These are phyloP conservation scores for Phymanthus crucifer DNA, from an alignment of 92 coral and sea anemone species.

Conservation along the genomic window DNA sequence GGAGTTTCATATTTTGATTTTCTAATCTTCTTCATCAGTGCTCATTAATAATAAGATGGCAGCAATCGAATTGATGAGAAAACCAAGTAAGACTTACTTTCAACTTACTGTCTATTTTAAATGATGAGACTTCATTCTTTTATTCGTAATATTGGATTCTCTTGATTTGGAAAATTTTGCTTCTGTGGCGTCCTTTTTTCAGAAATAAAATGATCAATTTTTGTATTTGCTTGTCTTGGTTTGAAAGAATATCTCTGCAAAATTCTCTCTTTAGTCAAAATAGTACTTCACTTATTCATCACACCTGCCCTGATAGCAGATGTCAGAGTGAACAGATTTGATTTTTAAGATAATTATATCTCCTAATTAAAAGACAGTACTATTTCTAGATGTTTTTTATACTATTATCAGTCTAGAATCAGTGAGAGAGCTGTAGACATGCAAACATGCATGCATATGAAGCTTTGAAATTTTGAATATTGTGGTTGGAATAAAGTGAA, in stretches of 20 bases:
- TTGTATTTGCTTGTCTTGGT: conserved; percentile 22
- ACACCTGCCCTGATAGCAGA: neutral
- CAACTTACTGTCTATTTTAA: no score
- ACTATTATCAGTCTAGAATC: neutral
- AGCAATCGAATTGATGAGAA: neutral
- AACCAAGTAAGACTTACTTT: no score
- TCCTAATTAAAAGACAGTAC: neutral
- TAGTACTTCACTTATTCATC: conserved; percentile 6
- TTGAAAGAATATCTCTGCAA: conserved; percentile 26
- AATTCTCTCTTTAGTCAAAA: conserved; percentile 14
- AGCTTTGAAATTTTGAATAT: neutral
- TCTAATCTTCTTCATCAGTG: neutral
- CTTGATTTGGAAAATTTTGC: conserved; percentile 21
- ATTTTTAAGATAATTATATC: conserved; percentile 1
- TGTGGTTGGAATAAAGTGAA: neutral
- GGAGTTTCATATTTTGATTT: neutral
- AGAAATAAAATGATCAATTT: conserved; percentile 16
- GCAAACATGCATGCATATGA: neutral
- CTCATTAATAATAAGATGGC: neutral
- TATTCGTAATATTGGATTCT: conserved; percentile 1
- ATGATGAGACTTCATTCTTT: neutral
- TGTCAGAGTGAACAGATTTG: neutral
- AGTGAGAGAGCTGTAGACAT: neutral
- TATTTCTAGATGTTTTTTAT: conserved; percentile 5
- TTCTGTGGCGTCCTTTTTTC: conserved; percentile 6